Percentiles rank a stretch among this genome's conserved stretches.
phyloP scores from a whole-genome alignment of 2,888 invertebrate species.

The Tipula helvola region DNA sequence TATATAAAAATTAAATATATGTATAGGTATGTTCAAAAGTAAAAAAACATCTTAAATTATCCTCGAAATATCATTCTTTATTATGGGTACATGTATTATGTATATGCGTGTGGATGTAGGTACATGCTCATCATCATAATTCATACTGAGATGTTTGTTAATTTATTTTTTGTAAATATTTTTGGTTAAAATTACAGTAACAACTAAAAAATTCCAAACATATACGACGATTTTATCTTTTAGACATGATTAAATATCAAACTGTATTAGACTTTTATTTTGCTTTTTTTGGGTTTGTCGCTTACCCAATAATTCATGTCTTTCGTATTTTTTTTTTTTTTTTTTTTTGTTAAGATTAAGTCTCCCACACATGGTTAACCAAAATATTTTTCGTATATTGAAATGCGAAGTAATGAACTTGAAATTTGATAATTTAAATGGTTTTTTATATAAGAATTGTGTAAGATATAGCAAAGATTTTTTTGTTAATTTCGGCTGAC shows the following conservation, averaged over 20 bases:
- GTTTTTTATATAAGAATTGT: not conserved
- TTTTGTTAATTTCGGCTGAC: not conserved
- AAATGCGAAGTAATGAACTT: not conserved
- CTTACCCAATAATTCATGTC: not conserved
- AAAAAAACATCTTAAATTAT: not conserved
- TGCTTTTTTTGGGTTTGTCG: not conserved
- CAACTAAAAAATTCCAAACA: not conserved
- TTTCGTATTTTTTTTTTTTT: not conserved
- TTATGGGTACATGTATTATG: not conserved
- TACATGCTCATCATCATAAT: not conserved
- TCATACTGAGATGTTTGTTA: not conserved
- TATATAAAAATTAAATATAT: not conserved
- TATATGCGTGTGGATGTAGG: not conserved
- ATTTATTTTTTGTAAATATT: not conserved
- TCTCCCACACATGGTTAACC: not conserved
- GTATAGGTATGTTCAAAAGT: not conserved
- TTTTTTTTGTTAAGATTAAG: not conserved
- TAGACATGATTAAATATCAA: not conserved
- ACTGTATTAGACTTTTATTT: not conserved
- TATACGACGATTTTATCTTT: not conserved
- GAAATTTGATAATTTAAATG: not conserved
- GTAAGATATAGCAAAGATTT: not conserved
- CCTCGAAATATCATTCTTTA: not conserved
- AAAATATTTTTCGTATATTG: not conserved
- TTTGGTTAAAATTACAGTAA: not conserved